Evolutionary conservation across 2,888 invertebrate genomes (phyloP).

Genomic region (Leptopilina drosophilae): DNA sequence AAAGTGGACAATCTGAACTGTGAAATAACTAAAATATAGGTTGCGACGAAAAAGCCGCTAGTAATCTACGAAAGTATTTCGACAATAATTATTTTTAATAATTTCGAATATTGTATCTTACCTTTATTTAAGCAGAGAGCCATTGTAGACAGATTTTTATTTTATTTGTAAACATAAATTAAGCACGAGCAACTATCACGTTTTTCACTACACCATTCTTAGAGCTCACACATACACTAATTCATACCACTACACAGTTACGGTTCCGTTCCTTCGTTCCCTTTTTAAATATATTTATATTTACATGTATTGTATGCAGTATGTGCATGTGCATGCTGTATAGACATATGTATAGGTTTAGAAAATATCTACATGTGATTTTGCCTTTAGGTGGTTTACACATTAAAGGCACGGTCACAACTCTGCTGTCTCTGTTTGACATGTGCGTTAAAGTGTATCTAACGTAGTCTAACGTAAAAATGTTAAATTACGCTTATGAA

Average conservation of each 20-base stretch:
- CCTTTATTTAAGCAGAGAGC: slow-evolving; percentile 18
- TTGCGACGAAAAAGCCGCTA: not conserved
- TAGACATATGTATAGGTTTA: no score
- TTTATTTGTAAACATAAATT: not conserved
- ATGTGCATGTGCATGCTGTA: no score
- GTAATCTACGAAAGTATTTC: not conserved
- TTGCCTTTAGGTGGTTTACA: no score
- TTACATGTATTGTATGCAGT: no score
- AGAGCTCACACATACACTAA: not conserved
- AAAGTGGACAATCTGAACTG: not conserved
- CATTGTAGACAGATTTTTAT: not conserved
- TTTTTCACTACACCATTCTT: slow-evolving; percentile 8
- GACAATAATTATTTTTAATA: not conserved
- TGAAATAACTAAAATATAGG: not conserved
- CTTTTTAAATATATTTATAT: not conserved
- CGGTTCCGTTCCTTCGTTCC: not conserved
- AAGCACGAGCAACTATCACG: not conserved
- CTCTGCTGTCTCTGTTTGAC: no score
- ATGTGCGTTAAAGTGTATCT: no score
- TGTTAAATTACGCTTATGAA: no score
- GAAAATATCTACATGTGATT: no score
- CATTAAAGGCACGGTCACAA: no score
- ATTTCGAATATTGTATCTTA: not conserved
- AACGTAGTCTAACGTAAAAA: no score
- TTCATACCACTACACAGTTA: not conserved